Percentiles rank a stretch among this genome's conserved stretches.
These are phyloP conservation scores for Pinctada fucata DNA, from an alignment of 2,888 invertebrate species.

Conservation along the genomic window DNA sequence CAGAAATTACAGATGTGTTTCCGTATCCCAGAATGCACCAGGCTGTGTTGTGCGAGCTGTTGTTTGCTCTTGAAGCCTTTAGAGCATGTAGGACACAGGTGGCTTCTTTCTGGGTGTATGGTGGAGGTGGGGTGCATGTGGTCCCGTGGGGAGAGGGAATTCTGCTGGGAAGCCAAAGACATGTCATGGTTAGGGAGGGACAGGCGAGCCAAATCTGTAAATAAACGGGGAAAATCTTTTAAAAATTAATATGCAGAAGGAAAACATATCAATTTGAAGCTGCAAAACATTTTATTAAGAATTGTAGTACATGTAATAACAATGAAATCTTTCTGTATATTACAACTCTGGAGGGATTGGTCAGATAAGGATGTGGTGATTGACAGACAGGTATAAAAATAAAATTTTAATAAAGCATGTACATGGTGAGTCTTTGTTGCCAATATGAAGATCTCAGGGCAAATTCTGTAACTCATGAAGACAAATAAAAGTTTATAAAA, in stretches of 20 bases:
- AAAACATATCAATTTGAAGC: too few relatives aligned
- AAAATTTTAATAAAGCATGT: too few relatives aligned
- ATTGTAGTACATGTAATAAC: too few relatives aligned
- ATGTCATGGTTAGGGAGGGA: slow-evolving; percentile 3
- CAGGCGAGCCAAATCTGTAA: not conserved
- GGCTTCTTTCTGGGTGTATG: slow-evolving; percentile 83
- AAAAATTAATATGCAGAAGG: not conserved
- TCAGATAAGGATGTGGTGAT: too few relatives aligned
- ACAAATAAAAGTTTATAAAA: too few relatives aligned
- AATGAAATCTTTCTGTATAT: too few relatives aligned
- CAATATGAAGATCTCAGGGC: too few relatives aligned
- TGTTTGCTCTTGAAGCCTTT: slow-evolving; percentile 98
- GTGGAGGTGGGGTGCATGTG: slow-evolving; percentile 23
- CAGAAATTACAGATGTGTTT: slow-evolving; percentile 98
- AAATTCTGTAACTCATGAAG: too few relatives aligned
- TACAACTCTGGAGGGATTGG: too few relatives aligned
- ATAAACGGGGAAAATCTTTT: not conserved
- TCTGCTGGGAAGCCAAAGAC: not conserved
- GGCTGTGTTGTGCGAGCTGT: slow-evolving; percentile 96
- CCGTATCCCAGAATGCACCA: slow-evolving; percentile 97
- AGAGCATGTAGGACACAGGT: slow-evolving; percentile 97
- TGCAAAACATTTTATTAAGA: too few relatives aligned
- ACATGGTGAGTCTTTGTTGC: too few relatives aligned
- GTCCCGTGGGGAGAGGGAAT: not conserved
- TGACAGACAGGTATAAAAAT: too few relatives aligned